Percentiles rank a stretch among this genome's conserved stretches.
Conservation (phyloP, 1,140 invertebrate species). For the Metopolophium dirhodum region DNA sequence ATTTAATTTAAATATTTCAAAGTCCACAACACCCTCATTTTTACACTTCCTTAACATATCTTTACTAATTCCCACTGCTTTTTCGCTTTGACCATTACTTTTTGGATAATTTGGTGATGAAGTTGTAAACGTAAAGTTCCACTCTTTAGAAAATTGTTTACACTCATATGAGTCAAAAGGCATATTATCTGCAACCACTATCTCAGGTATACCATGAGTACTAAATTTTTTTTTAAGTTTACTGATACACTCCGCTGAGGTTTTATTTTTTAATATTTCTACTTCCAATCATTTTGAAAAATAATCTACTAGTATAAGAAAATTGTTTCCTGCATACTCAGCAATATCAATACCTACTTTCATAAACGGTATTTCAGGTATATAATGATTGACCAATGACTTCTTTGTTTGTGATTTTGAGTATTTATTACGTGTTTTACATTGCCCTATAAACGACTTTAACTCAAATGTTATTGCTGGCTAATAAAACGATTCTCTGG, state of each 20-base stretch:
- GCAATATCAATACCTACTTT: slow-evolving; percentile 59
- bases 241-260: neutral
- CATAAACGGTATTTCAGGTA: slow-evolving; percentile 22
- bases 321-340: slow-evolving; percentile 50
- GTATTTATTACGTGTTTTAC: slow-evolving; percentile 35
- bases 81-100: slow-evolving; percentile 39
- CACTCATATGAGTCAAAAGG: slow-evolving; percentile 51
- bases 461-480: slow-evolving; percentile 49
- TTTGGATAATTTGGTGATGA: slow-evolving; percentile 50
- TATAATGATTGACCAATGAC: slow-evolving; percentile 5
- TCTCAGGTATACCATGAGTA: slow-evolving; percentile 60
- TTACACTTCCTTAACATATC: neutral
- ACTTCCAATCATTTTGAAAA: neutral
- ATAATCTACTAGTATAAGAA: slow-evolving; percentile 50
- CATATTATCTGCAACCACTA: slow-evolving; percentile 61
- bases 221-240: slow-evolving; percentile 60
- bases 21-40: neutral
- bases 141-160: slow-evolving; percentile 56
- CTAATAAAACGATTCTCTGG: slow-evolving; percentile 28
- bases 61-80: slow-evolving; percentile 53
- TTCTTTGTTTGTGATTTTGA: slow-evolving; percentile 8
- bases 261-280: neutral
- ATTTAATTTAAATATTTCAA: slow-evolving; percentile 53
- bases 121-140: slow-evolving; percentile 19
- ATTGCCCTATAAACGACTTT: neutral